Evolutionary conservation across 2,113 vertebrate genomes (phyloP).

Genomic region (Polypterus senegalus): DNA sequence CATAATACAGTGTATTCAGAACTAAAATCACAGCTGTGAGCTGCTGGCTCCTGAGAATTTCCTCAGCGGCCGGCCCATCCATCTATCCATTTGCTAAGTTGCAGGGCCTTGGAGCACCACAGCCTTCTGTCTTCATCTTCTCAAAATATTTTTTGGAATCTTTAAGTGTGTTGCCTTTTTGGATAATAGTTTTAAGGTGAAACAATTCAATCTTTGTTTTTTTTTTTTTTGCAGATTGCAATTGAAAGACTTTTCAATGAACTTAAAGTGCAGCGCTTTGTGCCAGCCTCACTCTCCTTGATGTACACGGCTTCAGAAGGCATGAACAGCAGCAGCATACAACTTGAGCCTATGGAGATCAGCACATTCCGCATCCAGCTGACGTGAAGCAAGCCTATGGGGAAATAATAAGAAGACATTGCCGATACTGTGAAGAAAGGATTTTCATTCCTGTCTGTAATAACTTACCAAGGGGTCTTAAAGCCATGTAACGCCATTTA

Average conservation of each 20-base stretch:
- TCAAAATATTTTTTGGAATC: too few species aligned
- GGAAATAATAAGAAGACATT: not conserved
- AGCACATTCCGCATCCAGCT: conserved; percentile 59
- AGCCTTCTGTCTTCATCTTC: too few species aligned
- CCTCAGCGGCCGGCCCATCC: too few species aligned
- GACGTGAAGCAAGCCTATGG: conserved; percentile 40
- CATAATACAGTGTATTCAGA: too few species aligned
- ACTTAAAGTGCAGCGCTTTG: conserved; percentile 49
- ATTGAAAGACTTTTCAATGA: conserved; percentile 55
- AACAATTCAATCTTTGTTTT: conserved; percentile 5
- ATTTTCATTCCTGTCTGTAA: not conserved
- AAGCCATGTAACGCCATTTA: not conserved
- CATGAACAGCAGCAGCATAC: conserved; percentile 50
- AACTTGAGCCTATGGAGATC: conserved; percentile 70
- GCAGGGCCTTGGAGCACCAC: too few species aligned
- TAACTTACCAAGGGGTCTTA: not conserved
- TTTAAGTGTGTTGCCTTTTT: too few species aligned
- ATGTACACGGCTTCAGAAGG: conserved; percentile 49
- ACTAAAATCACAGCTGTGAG: too few species aligned
- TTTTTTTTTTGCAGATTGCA: conserved; percentile 39
- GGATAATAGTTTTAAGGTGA: too few species aligned
- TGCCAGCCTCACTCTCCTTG: conserved; percentile 56
- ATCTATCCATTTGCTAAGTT: too few species aligned
- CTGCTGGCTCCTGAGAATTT: too few species aligned
- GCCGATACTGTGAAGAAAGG: not conserved